Base-by-base conservation (phyloP, 2,888 invertebrate species). In the Dicycla oo region DNA sequence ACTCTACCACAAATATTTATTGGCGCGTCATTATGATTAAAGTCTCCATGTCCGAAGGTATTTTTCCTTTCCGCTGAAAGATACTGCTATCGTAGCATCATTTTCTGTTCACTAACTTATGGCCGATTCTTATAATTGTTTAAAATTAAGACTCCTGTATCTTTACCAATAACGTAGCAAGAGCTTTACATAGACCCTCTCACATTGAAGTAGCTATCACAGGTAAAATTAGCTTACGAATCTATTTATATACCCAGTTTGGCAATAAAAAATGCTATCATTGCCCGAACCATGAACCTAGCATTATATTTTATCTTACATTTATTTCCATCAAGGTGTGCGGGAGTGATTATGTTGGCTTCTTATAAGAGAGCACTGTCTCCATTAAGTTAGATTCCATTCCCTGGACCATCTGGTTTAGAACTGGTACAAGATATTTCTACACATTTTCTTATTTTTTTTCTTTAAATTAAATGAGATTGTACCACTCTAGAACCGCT, bases 401-500 rank as follows among this genome's bases (percentile, higher is more conserved):
- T 63, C 38, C 43, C 5, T 63, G n/a, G n/a, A n/a, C 15, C 3
- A 18, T 76, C 67, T 76, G 4, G 77, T 54, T 81, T 60, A 49
- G 23, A 67, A 58, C 58, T 51, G 43, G 66, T 47, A 51, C 26
- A 30, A 65, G 13, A 54, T 54, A 81, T 63, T 63, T 20, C 49
- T 53, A 10, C 30, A 57, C 2, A 30, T 49, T 40, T 60, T 47
- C 20, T 74, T 57, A n/a, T 43, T 8, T n/a, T 66, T 66, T 62
- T 61, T 66, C 67, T 1, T 56, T 15, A 56, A 60, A 45, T 49
- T 3, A 64, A 30, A 18, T 26, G 49, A 66, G 38, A 69, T 78
- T 82, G 66, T 40, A 66, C 78, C 30, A 62, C 45, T 82, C 38
- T 71, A 77, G 64, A 66, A 62, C 56, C n/a, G 30, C 71, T 61